Evolutionary conservation across 2,888 invertebrate species (phyloP).

Genomic region (Petrolisthes cinctipes): DNA sequence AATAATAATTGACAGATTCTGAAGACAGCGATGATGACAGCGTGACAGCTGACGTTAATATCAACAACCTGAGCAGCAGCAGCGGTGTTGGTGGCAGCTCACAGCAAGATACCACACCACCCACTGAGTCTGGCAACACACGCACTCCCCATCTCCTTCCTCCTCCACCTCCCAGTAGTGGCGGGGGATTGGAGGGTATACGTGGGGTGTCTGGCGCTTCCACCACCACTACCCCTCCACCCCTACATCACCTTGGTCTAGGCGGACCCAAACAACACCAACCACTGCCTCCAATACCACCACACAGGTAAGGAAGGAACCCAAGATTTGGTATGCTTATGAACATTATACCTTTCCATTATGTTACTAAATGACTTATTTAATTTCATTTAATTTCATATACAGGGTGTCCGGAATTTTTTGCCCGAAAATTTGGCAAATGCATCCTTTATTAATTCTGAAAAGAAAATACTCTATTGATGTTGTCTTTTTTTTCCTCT

Average conservation of each 20-base stretch:
- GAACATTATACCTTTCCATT: too few species aligned
- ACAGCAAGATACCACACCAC: conserved; percentile 40
- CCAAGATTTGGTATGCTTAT: too few species aligned
- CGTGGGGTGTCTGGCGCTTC: conserved; percentile 30
- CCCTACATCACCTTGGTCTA: conserved; percentile 50
- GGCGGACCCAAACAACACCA: conserved; percentile 65
- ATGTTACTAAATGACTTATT: too few species aligned
- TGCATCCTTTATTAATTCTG: too few species aligned
- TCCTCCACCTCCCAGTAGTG: conserved; percentile 51
- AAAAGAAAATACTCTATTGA: too few species aligned
- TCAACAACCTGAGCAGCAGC: conserved; percentile 61
- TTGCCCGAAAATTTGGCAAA: too few species aligned
- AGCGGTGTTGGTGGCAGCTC: conserved; percentile 56
- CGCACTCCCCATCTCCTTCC: conserved; percentile 55
- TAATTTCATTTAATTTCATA: too few species aligned
- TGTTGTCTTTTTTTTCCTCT: too few species aligned
- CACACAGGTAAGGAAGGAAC: conserved; percentile 58
- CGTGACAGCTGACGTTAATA: conserved; percentile 62
- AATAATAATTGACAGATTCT: conserved; percentile 37
- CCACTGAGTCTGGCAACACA: conserved; percentile 36
- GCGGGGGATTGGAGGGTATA: conserved; percentile 40
- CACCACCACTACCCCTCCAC: conserved; percentile 56
- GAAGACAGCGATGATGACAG: conserved; percentile 66
- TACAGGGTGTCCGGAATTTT: too few species aligned
- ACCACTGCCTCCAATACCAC: conserved; percentile 66